Evolutionary conservation across 1,140 invertebrate species (phyloP), one percentile per base, ranked within the genome.

Genomic region (Plectus sambesii): DNA sequence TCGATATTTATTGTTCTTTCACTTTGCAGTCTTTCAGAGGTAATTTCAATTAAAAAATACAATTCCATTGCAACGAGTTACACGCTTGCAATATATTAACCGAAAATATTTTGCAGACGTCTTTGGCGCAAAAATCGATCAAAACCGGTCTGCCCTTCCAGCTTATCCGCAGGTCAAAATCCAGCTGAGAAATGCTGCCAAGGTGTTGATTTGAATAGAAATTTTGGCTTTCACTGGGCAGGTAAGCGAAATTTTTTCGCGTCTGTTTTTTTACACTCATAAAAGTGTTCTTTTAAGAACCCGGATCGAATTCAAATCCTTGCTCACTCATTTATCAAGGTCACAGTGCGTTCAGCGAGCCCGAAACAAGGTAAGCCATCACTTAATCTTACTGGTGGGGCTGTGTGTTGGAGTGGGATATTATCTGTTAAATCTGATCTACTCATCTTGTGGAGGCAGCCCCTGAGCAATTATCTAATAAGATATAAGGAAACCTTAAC

Each of bases 141-240:
- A 8, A 65, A 63, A 20, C 60, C 63, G 51, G 42, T 49, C 35
- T 67, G 66, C 30, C 39, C 35, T 8, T n/a, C n/a, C n/a, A n/a
- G n/a, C 25, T 42, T n/a, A 44, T 49, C 23, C 8, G 49, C 2
- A 69, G 63, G 63, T 59, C 63, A 22, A 67, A 67, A 26, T 22
- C 58, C n/a, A 42, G 51, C 24, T n/a, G n/a, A n/a, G n/a, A n/a
- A n/a, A n/a, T 67, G 64, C 42, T 67, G 64, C 37, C 61, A 59
- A 27, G 66, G 66, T 5, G 64, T 67, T 0, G 64, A 67, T 53
- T 39, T 67, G 19, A 67, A 67, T 45, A 29, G 64, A 26, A 67
- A 67, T 26, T 67, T 67, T 43, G 61, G 62, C 33, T 67, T 69
- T 42, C 64, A 69, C 35, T 67, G 63, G 63, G 56, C 53, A 3